Base-by-base conservation (phyloP, 1,140 invertebrate genomes). In the Drosophila teissieri region DNA sequence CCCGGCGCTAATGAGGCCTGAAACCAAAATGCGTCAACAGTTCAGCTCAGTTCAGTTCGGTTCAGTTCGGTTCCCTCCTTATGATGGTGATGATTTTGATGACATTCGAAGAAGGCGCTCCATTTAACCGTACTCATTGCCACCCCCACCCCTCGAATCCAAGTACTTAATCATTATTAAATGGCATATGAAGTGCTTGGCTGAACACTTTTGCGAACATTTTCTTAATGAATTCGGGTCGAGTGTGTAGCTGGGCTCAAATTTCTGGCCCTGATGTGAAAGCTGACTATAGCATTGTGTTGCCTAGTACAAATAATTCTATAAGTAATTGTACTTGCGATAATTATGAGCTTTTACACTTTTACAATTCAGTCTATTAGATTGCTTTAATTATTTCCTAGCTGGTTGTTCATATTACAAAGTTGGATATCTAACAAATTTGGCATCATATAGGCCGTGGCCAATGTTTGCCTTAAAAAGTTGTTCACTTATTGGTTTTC, bases 1-100 rank as follows among this genome's bases (percentile, higher is more conserved):
- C 60, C 62, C 40, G 56, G 42, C 73, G 77, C 57, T 85, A 85
- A 85, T 85, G 74, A 88, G 74, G 83, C 74, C 83, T 78, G 74
- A 88, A 85, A 88, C 74, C 83, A 42, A 78, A 88, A 75, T 88
- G 65, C 75, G 83, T 88, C 83, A 78, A 82, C 74, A 65, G 57
- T 31, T 42, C 48, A 10, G 45, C 4, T 45, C 42, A 0, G 42
- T 42, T 42, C 31, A 2, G 31, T 31, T 31, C 6, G 7, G 27
- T 37, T 37, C 1, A 11, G 36, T 14, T 14, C 2, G 37, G 11
- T 4, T 31, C 8, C 8, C 3, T 44, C 54, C 11, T 57, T 57
- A 74, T 63, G 46, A 34, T 53, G 58, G 74, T 69, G 78, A 86
- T 82, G 82, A 88, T 72, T 85, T 81, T 58, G 53, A 67, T 76